Evolutionary conservation across 1,140 invertebrate species (phyloP), one percentile per base, ranked within the genome.

Genomic region (Pissodes strobi): DNA sequence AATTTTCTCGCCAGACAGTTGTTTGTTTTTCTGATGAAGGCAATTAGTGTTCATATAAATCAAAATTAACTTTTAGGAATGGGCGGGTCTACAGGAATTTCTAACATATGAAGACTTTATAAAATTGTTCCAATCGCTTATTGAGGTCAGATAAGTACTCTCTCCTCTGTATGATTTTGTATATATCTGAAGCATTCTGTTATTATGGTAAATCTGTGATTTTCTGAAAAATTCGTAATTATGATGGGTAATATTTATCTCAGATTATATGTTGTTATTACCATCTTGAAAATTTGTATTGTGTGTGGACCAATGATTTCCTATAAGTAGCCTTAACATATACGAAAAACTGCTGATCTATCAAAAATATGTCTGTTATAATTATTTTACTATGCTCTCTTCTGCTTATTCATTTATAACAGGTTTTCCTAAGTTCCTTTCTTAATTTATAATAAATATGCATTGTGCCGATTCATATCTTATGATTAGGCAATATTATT

Each of bases 151-250:
- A n/a, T n/a, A n/a, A n/a, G n/a, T n/a, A n/a, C n/a, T n/a, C 18
- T 38, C 15, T 39, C 18, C 30, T 60, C 25, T 30, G 34, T 49
- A 58, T 51, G 63, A n/a, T 65, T 41, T 17, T 58, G 46, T 52
- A 66, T 52, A 60, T 66, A 61, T 52, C 19, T 48, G 8, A 61
- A 46, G 21, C 27, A 39, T 53, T 61, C 55, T 53, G 57, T 65
- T 59, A 41, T 53, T 43, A 52, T 38, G 23, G 64, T 59, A 59
- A 66, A 61, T 61, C 64, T 60, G 64, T 60, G 56, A 61, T 61
- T 59, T 22, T 57, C 45, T 45, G 10, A 48, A 17, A 53, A 61
- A 52, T 12, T 51, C 21, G 34, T 51, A 51, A 49, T 52, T 61
- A 30, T 43, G 45, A 60, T 49, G 34, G 45, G 18, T 49, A 45